A percentile compares a stretch with the other conserved stretches of the same genome.
Conservation (phyloP, 2,888 invertebrate species). For the Aphodius sticticus region DNA sequence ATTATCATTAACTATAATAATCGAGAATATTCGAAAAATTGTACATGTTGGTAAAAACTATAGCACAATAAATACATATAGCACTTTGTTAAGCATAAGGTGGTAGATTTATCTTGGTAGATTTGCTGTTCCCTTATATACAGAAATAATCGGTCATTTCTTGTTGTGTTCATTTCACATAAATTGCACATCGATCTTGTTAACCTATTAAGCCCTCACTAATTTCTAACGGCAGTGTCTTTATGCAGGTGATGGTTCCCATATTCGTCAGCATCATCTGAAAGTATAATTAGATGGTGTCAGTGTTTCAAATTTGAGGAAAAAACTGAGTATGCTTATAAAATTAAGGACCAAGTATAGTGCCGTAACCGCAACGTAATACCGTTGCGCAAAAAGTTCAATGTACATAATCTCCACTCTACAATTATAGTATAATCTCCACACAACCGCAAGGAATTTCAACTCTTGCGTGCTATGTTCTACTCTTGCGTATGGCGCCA, state of each 20-base stretch:
- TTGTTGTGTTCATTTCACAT: constrained; percentile 10
- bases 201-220: constrained; percentile 37
- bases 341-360: too few species aligned
- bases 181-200: constrained; percentile 11
- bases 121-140: constrained; percentile 7
- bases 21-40: not conserved
- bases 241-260: constrained; percentile 60
- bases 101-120: not conserved
- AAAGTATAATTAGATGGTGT: constrained; percentile 22
- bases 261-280: constrained; percentile 64
- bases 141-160: constrained; percentile 9
- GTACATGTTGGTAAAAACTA: not conserved
- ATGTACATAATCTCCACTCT: too few species aligned
- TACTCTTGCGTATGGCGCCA: too few species aligned
- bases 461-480: too few species aligned
- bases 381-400: too few species aligned
- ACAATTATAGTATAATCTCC: too few species aligned
- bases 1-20: not conserved
- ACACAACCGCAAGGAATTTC: too few species aligned
- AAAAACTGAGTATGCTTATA: not conserved
- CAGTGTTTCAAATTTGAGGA: not conserved
- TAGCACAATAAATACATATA: not conserved
- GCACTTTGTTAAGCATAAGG: not conserved
- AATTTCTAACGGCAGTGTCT: constrained; percentile 63
- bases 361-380: too few species aligned